These are phyloP conservation scores for Zaprionus camerounensis DNA, from an alignment of 1,140 invertebrate species.

Conservation along the genomic window DNA sequence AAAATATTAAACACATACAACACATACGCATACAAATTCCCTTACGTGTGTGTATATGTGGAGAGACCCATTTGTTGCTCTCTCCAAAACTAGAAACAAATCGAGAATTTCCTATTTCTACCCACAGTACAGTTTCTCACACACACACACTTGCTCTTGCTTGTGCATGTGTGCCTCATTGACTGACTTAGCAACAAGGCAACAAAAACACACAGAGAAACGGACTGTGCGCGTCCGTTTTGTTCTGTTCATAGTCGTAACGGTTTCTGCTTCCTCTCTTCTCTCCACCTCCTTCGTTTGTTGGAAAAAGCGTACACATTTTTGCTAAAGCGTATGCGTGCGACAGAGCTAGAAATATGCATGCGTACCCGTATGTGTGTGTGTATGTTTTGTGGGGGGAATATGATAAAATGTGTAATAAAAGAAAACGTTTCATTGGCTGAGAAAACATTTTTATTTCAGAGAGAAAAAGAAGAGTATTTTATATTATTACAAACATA, in stretches of 20 bases:
- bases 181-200: slow-evolving; percentile 68
- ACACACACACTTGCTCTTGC: neutral
- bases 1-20: slow-evolving; percentile 17
- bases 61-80: slow-evolving; percentile 8
- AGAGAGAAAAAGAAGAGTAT: slow-evolving; percentile 19
- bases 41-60: neutral
- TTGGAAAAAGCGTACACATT: slow-evolving; percentile 61
- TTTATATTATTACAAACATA: slow-evolving; percentile 61
- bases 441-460: slow-evolving; percentile 65
- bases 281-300: slow-evolving; percentile 28
- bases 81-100: slow-evolving; percentile 14
- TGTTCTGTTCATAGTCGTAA: slow-evolving; percentile 62
- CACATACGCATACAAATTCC: neutral
- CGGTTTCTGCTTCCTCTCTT: slow-evolving; percentile 54
- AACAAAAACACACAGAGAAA: slow-evolving; percentile 54
- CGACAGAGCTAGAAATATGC: slow-evolving; percentile 61
- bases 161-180: slow-evolving; percentile 14
- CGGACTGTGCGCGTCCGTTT: slow-evolving; percentile 35
- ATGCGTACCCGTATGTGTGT: slow-evolving; percentile 30
- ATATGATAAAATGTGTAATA: slow-evolving; percentile 49
- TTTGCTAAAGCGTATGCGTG: slow-evolving; percentile 56
- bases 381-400: slow-evolving; percentile 16
- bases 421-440: slow-evolving; percentile 62
- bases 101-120: slow-evolving; percentile 21
- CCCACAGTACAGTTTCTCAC: slow-evolving; percentile 45